Conservation (phyloP, 2,113 vertebrate genomes). For the Chinchilla lanigera region DNA sequence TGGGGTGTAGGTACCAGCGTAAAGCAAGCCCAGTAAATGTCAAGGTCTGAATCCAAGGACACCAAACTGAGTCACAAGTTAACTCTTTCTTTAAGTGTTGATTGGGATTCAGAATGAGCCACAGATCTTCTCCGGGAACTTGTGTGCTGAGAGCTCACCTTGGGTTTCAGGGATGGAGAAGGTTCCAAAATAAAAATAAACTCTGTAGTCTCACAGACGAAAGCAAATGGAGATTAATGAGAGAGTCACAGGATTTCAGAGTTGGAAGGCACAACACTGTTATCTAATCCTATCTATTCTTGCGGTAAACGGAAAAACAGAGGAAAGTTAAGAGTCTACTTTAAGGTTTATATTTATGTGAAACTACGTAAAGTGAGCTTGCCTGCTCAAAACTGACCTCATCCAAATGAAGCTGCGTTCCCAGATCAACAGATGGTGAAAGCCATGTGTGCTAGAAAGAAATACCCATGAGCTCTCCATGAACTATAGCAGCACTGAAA, state of each 20-base stretch:
- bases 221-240: background rate
- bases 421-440: background rate
- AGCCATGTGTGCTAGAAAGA: background rate
- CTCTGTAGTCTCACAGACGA: background rate
- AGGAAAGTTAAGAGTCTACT: background rate
- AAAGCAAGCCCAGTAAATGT: background rate
- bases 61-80: background rate
- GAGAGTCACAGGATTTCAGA: background rate
- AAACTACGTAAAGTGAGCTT: slow-evolving; percentile 33
- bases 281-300: background rate
- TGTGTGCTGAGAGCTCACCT: background rate
- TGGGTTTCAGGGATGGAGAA: background rate
- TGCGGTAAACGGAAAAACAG: background rate
- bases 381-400: slow-evolving; percentile 2
- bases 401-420: background rate
- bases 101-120: background rate
- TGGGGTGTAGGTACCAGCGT: background rate
- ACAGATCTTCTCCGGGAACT: background rate
- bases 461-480: background rate
- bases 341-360: slow-evolving; percentile 1
- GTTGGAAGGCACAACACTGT: background rate
- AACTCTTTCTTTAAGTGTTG: background rate
- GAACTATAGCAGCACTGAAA: background rate
- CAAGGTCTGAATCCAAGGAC: slow-evolving; percentile 7
- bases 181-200: background rate